phyloP scores from a whole-genome alignment of 2,113 vertebrate species.

The Lanius ludovicianus region DNA sequence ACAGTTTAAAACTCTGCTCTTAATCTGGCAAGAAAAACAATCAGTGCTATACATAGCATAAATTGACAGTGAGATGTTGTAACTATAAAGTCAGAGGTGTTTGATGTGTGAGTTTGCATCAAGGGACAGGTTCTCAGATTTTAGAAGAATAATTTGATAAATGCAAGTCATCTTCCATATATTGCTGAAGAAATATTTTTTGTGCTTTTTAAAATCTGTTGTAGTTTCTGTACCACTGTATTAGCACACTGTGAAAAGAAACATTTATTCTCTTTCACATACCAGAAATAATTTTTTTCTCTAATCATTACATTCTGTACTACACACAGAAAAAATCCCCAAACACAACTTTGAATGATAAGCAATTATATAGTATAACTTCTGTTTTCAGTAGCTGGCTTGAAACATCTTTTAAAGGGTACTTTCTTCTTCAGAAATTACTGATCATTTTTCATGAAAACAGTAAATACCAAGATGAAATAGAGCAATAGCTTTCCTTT shows the following conservation, averaged over 20 bases:
- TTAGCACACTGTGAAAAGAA: not conserved
- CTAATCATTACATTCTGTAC: not conserved
- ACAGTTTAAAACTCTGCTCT: not conserved
- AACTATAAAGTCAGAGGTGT: not conserved
- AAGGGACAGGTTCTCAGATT: not conserved
- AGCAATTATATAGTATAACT: not conserved
- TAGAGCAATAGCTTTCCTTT: not conserved
- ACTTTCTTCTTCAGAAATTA: not conserved
- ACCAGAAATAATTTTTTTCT: not conserved
- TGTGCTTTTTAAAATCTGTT: not conserved
- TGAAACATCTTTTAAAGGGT: not conserved
- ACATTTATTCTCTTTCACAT: not conserved
- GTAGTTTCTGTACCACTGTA: not conserved
- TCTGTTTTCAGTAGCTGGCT: not conserved
- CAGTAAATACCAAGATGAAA: not conserved
- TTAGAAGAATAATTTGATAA: not conserved
- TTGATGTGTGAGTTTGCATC: not conserved
- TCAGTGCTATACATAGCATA: not conserved
- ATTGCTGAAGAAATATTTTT: not conserved
- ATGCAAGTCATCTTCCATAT: not conserved
- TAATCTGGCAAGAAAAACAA: not conserved
- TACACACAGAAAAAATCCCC: not conserved
- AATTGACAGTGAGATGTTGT: not conserved
- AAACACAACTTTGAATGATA: not conserved
- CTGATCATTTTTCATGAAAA: not conserved